Evolutionary conservation across 2,113 vertebrate species (phyloP).

Genomic region (Scortum barcoo): DNA sequence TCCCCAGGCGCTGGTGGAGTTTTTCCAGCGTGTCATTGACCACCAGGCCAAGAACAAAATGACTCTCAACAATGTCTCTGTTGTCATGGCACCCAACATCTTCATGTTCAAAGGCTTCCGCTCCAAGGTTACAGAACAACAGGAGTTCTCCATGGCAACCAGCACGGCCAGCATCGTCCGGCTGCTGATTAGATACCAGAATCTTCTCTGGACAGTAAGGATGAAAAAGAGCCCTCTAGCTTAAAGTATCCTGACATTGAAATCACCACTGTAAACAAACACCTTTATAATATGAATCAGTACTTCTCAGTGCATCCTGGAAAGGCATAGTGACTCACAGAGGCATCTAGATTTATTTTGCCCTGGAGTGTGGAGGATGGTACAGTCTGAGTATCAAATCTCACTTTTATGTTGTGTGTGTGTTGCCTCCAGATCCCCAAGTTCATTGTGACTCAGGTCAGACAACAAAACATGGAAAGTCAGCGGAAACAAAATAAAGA

Average conservation of each 20-base stretch:
- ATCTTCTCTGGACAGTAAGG: slow-evolving; percentile 94
- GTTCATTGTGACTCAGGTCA: slow-evolving; percentile 95
- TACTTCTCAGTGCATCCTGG: background rate
- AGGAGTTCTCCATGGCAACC: slow-evolving; percentile 92
- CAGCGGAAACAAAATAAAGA: slow-evolving; percentile 91
- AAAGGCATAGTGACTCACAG: background rate
- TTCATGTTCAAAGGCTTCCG: slow-evolving; percentile 91
- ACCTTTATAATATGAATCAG: background rate
- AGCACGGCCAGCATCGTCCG: slow-evolving; percentile 91
- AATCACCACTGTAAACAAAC: background rate
- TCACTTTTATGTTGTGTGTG: background rate
- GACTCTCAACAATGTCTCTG: slow-evolving; percentile 94
- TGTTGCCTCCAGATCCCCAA: slow-evolving; percentile 90
- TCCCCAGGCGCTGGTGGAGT: slow-evolving; percentile 93
- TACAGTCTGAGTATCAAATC: background rate
- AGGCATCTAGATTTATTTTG: background rate
- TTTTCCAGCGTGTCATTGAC: slow-evolving; percentile 94
- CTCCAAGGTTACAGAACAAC: slow-evolving; percentile 89
- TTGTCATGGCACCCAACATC: slow-evolving; percentile 99
- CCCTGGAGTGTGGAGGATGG: background rate
- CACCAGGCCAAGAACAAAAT: slow-evolving; percentile 94
- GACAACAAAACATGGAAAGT: slow-evolving; percentile 91
- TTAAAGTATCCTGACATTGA: background rate
- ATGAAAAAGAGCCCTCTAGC: background rate
- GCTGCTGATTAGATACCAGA: slow-evolving; percentile 93